These are phyloP conservation scores for Aporophyla lueneburgensis DNA, from an alignment of 2,888 invertebrate species.

Conservation along the genomic window DNA sequence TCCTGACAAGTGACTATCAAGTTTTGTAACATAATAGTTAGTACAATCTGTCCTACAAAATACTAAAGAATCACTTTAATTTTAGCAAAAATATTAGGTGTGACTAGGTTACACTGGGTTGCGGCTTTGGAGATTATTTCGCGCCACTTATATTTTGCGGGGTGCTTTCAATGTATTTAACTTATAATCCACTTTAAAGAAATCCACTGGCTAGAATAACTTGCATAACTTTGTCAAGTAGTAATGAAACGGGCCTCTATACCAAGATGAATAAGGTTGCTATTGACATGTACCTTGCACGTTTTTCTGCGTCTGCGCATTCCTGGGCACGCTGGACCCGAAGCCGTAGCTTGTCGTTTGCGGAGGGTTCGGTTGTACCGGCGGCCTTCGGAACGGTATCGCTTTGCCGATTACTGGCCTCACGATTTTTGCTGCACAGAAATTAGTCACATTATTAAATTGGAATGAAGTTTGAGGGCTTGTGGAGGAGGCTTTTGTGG, in stretches of 20 bases:
- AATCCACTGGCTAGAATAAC: neutral
- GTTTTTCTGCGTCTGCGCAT: constrained; percentile 75
- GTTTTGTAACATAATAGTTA: neutral
- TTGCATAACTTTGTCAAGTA: too few relatives aligned
- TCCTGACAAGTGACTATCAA: neutral
- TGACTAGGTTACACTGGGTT: neutral
- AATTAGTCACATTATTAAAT: neutral
- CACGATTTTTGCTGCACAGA: constrained; percentile 73
- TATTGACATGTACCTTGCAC: constrained; percentile 78
- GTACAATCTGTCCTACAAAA: neutral
- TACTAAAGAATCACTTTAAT: neutral
- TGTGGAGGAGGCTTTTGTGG: neutral
- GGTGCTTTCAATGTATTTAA: neutral
- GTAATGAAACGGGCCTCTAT: constrained; percentile 14
- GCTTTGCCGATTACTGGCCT: constrained; percentile 84
- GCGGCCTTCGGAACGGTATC: constrained; percentile 76
- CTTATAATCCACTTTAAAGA: neutral
- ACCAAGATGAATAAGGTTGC: constrained; percentile 14
- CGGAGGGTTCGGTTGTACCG: constrained; percentile 42
- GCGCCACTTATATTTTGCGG: neutral
- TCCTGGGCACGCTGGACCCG: constrained; percentile 82
- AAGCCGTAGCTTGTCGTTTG: constrained; percentile 73
- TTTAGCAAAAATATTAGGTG: neutral
- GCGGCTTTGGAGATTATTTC: neutral
- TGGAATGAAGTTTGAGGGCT: neutral